Base-by-base conservation (phyloP, 2,888 invertebrate genomes). In the Orgyia antiqua region DNA sequence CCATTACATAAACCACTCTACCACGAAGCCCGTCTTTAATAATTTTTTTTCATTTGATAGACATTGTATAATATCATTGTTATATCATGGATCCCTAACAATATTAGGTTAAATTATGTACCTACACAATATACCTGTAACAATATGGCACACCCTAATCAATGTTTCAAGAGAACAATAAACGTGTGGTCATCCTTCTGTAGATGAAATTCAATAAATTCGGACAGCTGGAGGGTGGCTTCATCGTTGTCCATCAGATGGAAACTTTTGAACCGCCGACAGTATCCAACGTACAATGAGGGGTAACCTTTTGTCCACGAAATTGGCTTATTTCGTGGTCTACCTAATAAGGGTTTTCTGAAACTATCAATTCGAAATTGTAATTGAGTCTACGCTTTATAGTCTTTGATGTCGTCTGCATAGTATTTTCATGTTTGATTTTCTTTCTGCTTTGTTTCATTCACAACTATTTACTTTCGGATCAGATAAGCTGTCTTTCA, bases 201-300 rank as follows among this genome's bases (percentile, higher is more conserved):
- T 52, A 33, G 62, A 60, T 58, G 57, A 77, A 79, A 82, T 82
- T 82, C 76, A 82, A 83, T 83, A 84, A 83, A 73, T 71, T 74
- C 56, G 66, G 66, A 68, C 64, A 66, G 59, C 38, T 53, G 57
- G 71, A 57, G 71, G 74, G 66, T 61, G 63, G 51, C 57, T 61
- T 55, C 51, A 52, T 58, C 36, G 34, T 52, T 37, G 43, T 43
- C 62, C 63, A 63, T 72, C 78, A 67, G 60, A 66, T 71, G 71
- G 74, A 77, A 84, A 84, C 74, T 83, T 82, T 78, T 67, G 67
- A 78, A 78, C 72, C 63, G 76, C 73, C 77, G 65, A 68, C 76
- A 74, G 71, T 68, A 57, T 42, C 62, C 54, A 48, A 48, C 52
- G 38, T 42, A 51, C 56, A 59, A 53, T 57, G 59, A 70, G 24